These are phyloP conservation scores for Dicerorhinus sumatrensis DNA, from an alignment of 2,113 vertebrate genomes.

Conservation along the genomic window DNA sequence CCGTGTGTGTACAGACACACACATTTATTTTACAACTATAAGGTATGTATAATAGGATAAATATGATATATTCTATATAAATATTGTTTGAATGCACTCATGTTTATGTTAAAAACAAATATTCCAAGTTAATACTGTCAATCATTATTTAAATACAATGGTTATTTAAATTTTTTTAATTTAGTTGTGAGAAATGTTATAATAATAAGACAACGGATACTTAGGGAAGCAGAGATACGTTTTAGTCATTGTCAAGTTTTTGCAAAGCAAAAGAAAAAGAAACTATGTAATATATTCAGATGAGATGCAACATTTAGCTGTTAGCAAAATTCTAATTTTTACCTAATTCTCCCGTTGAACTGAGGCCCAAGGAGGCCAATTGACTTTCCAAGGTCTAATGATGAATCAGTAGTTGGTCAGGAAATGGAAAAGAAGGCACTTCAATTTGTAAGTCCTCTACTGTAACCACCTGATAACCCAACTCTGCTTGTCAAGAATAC, in stretches of 20 bases:
- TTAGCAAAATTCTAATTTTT: constrained; percentile 52
- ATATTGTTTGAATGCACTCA: neutral
- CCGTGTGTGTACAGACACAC: neutral
- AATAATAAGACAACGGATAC: neutral
- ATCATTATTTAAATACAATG: neutral
- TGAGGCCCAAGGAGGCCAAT: neutral
- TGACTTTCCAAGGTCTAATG: constrained; percentile 3
- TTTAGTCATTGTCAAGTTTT: neutral
- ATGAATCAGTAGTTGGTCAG: neutral
- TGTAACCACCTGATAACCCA: neutral
- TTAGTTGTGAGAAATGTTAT: neutral
- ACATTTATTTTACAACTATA: neutral
- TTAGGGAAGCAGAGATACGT: neutral
- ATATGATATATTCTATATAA: neutral
- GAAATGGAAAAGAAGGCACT: constrained; percentile 33
- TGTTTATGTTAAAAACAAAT: neutral
- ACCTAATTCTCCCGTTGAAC: neutral
- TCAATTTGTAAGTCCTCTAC: constrained; percentile 16
- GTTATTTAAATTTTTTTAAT: neutral
- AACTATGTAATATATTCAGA: neutral
- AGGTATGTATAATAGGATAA: neutral
- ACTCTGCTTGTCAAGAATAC: neutral
- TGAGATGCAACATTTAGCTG: neutral
- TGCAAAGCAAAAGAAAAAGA: neutral
- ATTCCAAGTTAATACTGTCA: neutral